Conservation (phyloP, 2,888 invertebrate genomes). For the Aphidoletes aphidimyza region DNA sequence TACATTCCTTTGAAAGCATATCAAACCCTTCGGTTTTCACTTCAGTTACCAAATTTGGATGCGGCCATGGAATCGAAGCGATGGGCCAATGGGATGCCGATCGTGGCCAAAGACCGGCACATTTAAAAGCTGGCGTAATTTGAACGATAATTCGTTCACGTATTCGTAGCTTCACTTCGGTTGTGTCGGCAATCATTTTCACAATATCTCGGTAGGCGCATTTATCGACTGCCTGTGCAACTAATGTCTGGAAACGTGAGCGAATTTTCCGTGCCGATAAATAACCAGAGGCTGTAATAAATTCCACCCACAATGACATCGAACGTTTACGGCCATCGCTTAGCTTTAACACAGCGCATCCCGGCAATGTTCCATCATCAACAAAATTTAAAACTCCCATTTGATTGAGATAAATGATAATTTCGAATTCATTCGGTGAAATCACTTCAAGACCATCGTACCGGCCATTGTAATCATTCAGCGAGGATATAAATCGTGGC, state of each 20-base stretch:
- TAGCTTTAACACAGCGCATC: conserved; percentile 92
- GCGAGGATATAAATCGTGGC: conserved; percentile 91
- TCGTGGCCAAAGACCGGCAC: conserved; percentile 93
- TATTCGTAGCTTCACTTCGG: conserved; percentile 90
- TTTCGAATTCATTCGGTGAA: conserved; percentile 94
- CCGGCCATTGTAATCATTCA: conserved; percentile 88
- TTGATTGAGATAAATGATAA: conserved; percentile 94
- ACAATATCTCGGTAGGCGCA: conserved; percentile 92
- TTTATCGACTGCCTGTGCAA: conserved; percentile 93
- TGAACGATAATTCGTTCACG: conserved; percentile 92
- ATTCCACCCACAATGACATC: conserved; percentile 98
- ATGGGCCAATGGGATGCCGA: conserved; percentile 95
- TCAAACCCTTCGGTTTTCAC: conserved; percentile 97
- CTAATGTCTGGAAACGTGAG: conserved; percentile 90
- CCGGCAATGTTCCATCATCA: conserved; percentile 92
- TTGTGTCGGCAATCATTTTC: conserved; percentile 95
- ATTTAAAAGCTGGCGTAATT: conserved; percentile 95
- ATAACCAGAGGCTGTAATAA: conserved; percentile 96
- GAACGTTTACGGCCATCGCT: conserved; percentile 96
- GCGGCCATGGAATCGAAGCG: conserved; percentile 92
- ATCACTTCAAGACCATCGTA: conserved; percentile 94
- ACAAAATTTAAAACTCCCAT: conserved; percentile 99
- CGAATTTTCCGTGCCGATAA: conserved; percentile 95
- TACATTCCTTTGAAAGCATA: conserved; percentile 87
- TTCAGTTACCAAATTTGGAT: conserved; percentile 90